A percentile compares a stretch with the other conserved stretches of the same genome.
Conservation (phyloP, 2,888 invertebrate species). For the Pedicia rivosa region DNA sequence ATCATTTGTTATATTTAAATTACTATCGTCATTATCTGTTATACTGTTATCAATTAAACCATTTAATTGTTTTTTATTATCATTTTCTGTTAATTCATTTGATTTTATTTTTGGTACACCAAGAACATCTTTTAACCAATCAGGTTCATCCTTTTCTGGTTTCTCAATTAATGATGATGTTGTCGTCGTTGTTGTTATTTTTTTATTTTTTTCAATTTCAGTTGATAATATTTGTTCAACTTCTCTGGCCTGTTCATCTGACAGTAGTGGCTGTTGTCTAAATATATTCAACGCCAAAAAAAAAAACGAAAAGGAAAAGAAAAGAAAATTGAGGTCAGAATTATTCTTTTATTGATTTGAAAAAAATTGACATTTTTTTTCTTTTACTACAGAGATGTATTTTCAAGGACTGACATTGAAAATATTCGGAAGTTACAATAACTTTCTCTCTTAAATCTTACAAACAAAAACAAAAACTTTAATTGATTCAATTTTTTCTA, state of each 20-base stretch:
- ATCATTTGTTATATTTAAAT: conserved; percentile 6
- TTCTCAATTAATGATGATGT: conserved; percentile 24
- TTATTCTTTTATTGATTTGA: not conserved
- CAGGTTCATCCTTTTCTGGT: conserved; percentile 36
- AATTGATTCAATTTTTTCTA: too few species aligned
- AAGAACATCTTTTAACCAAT: conserved; percentile 40
- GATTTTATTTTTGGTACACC: conserved; percentile 33
- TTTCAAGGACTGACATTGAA: too few species aligned
- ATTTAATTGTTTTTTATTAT: not conserved
- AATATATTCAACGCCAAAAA: conserved; percentile 10
- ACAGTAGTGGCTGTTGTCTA: conserved; percentile 66
- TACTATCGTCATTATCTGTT: conserved; percentile 23
- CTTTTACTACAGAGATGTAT: not conserved
- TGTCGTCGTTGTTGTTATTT: conserved; percentile 15
- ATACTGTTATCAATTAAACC: conserved; percentile 8
- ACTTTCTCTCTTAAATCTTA: too few species aligned
- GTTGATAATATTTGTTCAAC: conserved; percentile 65
- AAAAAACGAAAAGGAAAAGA: conserved; percentile 7
- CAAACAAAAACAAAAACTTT: conserved; percentile 8
- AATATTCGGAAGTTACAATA: too few species aligned
- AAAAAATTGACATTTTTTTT: not conserved
- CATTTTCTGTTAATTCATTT: conserved; percentile 2
- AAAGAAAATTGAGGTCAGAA: not conserved
- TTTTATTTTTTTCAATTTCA: too few species aligned
- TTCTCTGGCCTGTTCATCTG: conserved; percentile 83